Evolutionary conservation across 2,888 invertebrate genomes (phyloP), one percentile per base, ranked within the genome.

Genomic region (Petrolisthes cinctipes): DNA sequence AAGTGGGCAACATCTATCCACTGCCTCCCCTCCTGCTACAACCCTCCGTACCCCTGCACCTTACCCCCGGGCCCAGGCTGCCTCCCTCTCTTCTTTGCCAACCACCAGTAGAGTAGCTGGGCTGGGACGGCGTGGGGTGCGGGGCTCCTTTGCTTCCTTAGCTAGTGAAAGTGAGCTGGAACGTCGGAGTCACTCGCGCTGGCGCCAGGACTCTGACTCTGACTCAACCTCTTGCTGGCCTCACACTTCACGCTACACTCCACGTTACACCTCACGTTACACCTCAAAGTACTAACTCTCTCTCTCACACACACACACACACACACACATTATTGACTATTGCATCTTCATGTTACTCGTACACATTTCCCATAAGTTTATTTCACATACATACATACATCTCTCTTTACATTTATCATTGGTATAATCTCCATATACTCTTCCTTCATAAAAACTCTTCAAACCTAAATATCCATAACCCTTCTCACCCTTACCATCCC

Each of bases 101-200:
- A 56, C 73, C 54, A 76, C 57, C 20, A 61, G 76, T n/a, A 75
- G 75, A 1, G 14, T 61, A 1, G 53, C 61, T 17, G 78, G 82
- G 4, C 68, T 75, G 37, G 81, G 85, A 82, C 68, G 57, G 68
- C 68, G 37, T 2, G 78, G 79, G 66, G 78, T 80, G 54, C 20
- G 76, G 54, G 82, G 82, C 0, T 88, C 88, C 7, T n/a, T 85
- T 5, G 71, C 78, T 7, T 88, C 88, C 17, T 75, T 88, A 56
- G 85, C 78, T 11, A 88, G 88, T 71, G 88, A 88, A 78, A 66
- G 68, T 5, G 88, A 88, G 75, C 82, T 85, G 9, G 82, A 88
- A 4, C 61, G 71, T n/a, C 66, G 71, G 51, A 76, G 82, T n/a
- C 66, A 53, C 57, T 14, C 85, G 51, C 78, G 85, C 76, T 66